Evolutionary conservation across 2,113 vertebrate species (phyloP), one percentile per base, ranked within the genome.

Genomic region (Pycnonotus jocosus): DNA sequence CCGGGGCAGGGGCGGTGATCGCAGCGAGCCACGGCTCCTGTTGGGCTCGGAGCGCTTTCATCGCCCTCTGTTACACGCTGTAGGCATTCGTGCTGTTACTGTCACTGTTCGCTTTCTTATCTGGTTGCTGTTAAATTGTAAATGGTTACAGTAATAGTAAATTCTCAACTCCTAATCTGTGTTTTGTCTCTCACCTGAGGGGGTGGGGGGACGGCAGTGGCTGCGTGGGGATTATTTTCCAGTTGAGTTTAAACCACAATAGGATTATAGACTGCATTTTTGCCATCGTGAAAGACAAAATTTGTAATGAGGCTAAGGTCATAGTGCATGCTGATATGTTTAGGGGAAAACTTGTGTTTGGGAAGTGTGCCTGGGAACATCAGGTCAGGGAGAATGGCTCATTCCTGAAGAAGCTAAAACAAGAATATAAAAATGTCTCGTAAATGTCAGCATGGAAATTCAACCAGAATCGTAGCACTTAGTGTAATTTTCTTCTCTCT

Each of bases 191-290:
- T 50, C 71, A 85, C 35, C 51, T 50, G 61, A 31, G 7, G 44
- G 35, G 7, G 3, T 8, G 31, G 25, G 19, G 31, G 35, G 20
- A 20, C 0, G 0, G 51, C 7, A 51, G 45, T 22, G 45, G 37
- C 53, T 60, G 14, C 3, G 2, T 18, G 37, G 27, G 53, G 33
- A 1, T 68, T 8, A 12, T 53, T 53, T 45, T 45, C 54, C 47
- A 38, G 5, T 13, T 61, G 38, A 7, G 19, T 0, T 70, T 61
- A 53, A 61, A 61, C 33, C 54, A 20, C 54, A 20, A 4, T 6
- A 9, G 47, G 42, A 6, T 89, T 93, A 19, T 20, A 33, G 89
- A 18, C 24, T 82, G 15, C 35, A 13, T n/a, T 7, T 13, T 50
- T 74, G 71, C 94, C n/a, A 17, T 62, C 62, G 42, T 61, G 25